Conservation (phyloP, 2,888 invertebrate genomes). For the Chymomyza amoena region DNA sequence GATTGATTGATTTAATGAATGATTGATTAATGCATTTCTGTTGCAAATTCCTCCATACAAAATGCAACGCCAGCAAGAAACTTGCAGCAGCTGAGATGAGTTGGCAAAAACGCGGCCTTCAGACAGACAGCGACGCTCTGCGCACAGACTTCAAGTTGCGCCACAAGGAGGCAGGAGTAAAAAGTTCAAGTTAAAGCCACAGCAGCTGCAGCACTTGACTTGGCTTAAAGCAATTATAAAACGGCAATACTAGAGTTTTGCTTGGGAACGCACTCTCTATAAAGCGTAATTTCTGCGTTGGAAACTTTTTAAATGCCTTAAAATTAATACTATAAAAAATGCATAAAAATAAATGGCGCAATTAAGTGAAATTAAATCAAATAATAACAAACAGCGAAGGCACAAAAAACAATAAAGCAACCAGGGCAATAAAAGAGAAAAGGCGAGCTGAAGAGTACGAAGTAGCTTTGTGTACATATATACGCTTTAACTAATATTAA, state of each 20-base stretch:
- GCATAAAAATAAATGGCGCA: constrained; percentile 60
- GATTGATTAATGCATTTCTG: constrained; percentile 74
- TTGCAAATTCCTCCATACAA: constrained; percentile 72
- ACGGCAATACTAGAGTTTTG: constrained; percentile 23
- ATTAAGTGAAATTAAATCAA: constrained; percentile 61
- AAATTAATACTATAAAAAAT: constrained; percentile 49
- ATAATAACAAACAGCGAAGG: constrained; percentile 9
- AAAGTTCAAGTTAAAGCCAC: not conserved
- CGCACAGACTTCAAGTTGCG: too few relatives aligned
- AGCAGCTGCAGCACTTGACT: constrained; percentile 7
- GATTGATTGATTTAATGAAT: constrained; percentile 75
- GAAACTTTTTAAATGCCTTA: constrained; percentile 9
- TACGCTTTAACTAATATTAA: constrained; percentile 29
- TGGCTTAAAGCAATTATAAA: not conserved
- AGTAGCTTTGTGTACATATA: not conserved
- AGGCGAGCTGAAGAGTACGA: not conserved
- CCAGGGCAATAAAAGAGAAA: constrained; percentile 1
- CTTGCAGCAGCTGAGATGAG: constrained; percentile 24
- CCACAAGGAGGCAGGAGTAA: not conserved
- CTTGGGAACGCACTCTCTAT: constrained; percentile 58
- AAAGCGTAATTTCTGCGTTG: constrained; percentile 60
- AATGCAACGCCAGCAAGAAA: constrained; percentile 52
- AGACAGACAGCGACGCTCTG: not conserved
- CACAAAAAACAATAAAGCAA: constrained; percentile 5
- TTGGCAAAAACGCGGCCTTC: constrained; percentile 1